Evolutionary conservation across 2,888 invertebrate species (phyloP), one percentile per base, ranked within the genome.

Genomic region (Himalopsyche kuldschensis): DNA sequence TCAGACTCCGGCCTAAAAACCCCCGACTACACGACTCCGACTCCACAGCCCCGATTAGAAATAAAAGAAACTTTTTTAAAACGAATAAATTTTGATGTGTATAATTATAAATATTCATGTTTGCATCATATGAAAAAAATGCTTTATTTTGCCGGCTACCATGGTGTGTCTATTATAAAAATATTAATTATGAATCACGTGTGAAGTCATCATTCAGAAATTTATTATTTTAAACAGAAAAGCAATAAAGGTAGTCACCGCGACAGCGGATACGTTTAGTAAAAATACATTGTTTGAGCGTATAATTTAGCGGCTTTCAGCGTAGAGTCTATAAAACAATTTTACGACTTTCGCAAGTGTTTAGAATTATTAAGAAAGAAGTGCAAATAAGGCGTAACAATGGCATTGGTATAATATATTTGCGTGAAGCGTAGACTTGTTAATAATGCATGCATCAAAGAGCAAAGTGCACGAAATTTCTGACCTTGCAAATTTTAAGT

Each of bases 341-440:
- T 76, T 76, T 41, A 76, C 76, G 76, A 24, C 76, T 76, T 24
- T n/a, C 17, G 35, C 41, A 35, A 76, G 76, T 41, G 76, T n/a
- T 76, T 76, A 32, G 76, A 76, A 76, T 76, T 76, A 76, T 76
- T 35, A 76, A 35, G 32, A 76, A 76, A 32, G 32, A 76, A 76
- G 76, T 76, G 76, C 76, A 76, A 76, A 76, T 76, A 76, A 76
- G 76, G 76, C n/a, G 76, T 32, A 76, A 76, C 76, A 76, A 69
- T 69, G 69, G 24, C 69, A 11, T 30, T 4, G 20, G 2, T 11
- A 27, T n/a, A n/a, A n/a, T n/a, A n/a, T 69, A 15, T 24, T 27
- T 69, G 20, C 69, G 27, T 11, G 69, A 69, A 27, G 24, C 69
- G 3, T 11, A 27, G 69, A 69, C 69, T 69, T 27, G 55, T 69